Percentiles rank a stretch among this genome's conserved stretches.
Conservation (phyloP, 2,113 vertebrate species). For the Peucedramus taeniatus region DNA sequence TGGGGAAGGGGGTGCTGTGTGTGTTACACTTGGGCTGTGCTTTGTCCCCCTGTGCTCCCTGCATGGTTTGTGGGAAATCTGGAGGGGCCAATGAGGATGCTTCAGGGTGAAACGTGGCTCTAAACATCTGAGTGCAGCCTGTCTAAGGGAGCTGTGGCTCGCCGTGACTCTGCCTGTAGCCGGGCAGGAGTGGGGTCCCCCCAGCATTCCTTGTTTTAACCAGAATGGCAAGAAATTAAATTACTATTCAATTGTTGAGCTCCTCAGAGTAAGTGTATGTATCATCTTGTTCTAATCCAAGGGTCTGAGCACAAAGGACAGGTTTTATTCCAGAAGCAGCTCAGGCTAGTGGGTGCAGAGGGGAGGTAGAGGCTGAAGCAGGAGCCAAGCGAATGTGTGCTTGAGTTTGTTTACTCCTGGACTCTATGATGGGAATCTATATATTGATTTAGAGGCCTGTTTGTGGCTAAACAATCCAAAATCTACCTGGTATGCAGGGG, state of each 20-base stretch:
- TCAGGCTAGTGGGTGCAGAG: neutral
- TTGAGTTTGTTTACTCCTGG: neutral
- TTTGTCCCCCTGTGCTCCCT: neutral
- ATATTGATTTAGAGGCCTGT: neutral
- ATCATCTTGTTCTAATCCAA: neutral
- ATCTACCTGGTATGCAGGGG: neutral
- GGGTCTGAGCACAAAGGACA: neutral
- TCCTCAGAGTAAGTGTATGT: neutral
- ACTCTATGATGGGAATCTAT: neutral
- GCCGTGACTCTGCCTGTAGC: rapidly evolving
- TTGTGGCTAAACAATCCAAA: conserved; percentile 1
- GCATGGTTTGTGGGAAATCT: neutral
- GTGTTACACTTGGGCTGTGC: neutral
- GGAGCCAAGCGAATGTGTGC: neutral
- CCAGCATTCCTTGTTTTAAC: neutral
- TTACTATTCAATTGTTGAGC: neutral
- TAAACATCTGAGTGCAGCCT: neutral
- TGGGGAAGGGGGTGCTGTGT: neutral
- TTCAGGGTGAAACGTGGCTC: neutral
- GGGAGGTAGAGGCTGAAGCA: neutral
- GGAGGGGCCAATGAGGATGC: neutral
- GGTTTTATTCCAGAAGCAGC: neutral
- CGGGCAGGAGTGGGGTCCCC: neutral
- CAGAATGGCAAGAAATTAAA: neutral
- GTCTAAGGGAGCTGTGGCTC: neutral